Evolutionary conservation across 1,140 invertebrate species (phyloP), one percentile per base, ranked within the genome.

Genomic region (Rhagoletis pomonella): DNA sequence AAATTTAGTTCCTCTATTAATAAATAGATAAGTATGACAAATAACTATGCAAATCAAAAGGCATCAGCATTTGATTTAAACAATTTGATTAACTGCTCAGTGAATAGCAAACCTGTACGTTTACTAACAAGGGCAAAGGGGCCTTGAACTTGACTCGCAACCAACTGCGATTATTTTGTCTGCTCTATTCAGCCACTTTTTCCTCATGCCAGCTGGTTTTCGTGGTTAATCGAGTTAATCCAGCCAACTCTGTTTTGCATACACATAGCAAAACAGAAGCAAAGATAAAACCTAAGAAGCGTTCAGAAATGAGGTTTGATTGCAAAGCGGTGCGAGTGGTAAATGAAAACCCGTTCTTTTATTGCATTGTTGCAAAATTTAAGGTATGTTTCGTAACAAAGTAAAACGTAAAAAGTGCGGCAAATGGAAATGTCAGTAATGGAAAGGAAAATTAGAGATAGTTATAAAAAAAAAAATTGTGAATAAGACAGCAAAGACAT

Each of bases 131-230:
- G 39, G 67, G 67, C 6, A 42, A n/a, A 42, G 67, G 42, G n/a
- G 67, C 67, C 67, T 73, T 73, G 67, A 73, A 73, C 67, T 73
- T 73, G 67, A 73, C 67, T 73, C 14, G 67, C 67, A n/a, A 47
- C 6, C 39, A 42, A 44, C 39, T 73, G 39, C 39, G 9, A 44
- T 44, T 73, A 12, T 73, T 73, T 14, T 47, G 42, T 39, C 42
- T 47, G 10, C 42, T 14, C 65, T 12, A 39, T 29, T 29, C 29
- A 42, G 65, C 42, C 12, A 17, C 4, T 44, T 42, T 73, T 73
- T 12, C 29, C 29, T 39, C 67, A n/a, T 17, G 67, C 5, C 42
- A 73, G 67, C 67, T 44, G 67, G 67, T 73, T 73, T 42, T 7
- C 4, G 9, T 73, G 67, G 39, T 39, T 39, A 73, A n/a, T 73